phyloP scores from a whole-genome alignment of 2,113 vertebrate genomes.

The Platycercus adscitus region DNA sequence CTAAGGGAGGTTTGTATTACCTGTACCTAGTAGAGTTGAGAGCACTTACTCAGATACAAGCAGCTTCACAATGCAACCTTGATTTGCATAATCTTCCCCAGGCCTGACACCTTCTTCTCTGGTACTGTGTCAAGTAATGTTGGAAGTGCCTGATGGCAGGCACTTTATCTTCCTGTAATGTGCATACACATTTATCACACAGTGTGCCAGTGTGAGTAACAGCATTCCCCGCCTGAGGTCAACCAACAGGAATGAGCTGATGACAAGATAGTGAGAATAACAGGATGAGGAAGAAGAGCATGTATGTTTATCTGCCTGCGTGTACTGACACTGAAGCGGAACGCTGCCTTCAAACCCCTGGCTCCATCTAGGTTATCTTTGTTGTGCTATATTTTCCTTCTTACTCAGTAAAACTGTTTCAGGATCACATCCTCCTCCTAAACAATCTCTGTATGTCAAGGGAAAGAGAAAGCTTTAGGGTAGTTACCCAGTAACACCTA shows the following conservation, averaged over 20 bases:
- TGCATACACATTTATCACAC: background rate
- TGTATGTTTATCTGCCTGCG: background rate
- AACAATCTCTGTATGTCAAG: background rate
- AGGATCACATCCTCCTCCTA: background rate
- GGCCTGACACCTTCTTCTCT: background rate
- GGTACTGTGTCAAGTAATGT: background rate
- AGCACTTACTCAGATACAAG: background rate
- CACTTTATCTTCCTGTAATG: background rate
- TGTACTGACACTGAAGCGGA: background rate
- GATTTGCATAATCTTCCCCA: background rate
- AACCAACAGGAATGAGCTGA: background rate
- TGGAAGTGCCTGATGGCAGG: background rate
- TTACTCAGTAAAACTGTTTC: background rate
- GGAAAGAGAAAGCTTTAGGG: background rate
- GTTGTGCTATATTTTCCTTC: background rate
- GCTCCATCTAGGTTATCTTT: background rate
- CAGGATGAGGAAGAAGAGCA: background rate
- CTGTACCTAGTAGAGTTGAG: background rate
- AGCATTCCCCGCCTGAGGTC: background rate
- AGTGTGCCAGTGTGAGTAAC: rapidly evolving
- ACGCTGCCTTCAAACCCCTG: background rate
- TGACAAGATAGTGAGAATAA: slow-evolving; percentile 8
- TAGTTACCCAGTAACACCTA: background rate
- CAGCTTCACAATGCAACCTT: background rate
- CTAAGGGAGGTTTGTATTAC: background rate